Evolutionary conservation across 2,888 invertebrate species (phyloP).

Genomic region (Lydus trimaculatus): DNA sequence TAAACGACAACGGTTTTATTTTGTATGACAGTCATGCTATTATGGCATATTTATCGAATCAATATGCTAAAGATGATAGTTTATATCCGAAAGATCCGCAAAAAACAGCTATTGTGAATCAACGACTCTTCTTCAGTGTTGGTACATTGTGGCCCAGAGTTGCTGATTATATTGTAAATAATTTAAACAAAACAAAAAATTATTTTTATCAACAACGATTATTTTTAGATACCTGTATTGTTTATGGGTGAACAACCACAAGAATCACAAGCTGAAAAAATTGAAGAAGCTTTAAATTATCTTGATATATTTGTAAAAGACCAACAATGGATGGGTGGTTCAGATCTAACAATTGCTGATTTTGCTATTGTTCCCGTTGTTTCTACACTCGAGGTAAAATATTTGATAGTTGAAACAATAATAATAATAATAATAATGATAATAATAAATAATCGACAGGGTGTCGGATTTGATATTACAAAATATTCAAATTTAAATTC

Average conservation of each 20-base stretch:
- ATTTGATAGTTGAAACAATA: neutral
- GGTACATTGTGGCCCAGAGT: constrained; percentile 66
- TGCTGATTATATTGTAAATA: neutral
- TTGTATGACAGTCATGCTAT: constrained; percentile 78
- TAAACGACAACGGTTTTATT: constrained; percentile 74
- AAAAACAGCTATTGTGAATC: constrained; percentile 68
- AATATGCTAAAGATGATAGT: constrained; percentile 70
- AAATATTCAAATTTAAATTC: constrained; percentile 66
- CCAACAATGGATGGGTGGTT: constrained; percentile 71
- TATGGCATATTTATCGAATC: constrained; percentile 69
- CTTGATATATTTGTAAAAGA: constrained; percentile 68
- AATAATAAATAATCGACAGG: constrained; percentile 42
- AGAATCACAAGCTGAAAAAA: constrained; percentile 52
- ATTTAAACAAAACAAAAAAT: no score
- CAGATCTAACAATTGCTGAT: constrained; percentile 75
- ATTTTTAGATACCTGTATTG: constrained; percentile 45
- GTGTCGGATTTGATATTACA: constrained; percentile 62
- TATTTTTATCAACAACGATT: no score
- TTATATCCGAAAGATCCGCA: constrained; percentile 72
- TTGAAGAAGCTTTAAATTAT: constrained; percentile 68
- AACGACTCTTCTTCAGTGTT: constrained; percentile 69
- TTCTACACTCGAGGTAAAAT: constrained; percentile 68
- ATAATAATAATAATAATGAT: constrained; percentile 8
- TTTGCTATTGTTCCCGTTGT: constrained; percentile 69
- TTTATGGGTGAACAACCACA: constrained; percentile 38